Base-by-base conservation (phyloP, 2,888 invertebrate species). In the Xestia rhomboidea region DNA sequence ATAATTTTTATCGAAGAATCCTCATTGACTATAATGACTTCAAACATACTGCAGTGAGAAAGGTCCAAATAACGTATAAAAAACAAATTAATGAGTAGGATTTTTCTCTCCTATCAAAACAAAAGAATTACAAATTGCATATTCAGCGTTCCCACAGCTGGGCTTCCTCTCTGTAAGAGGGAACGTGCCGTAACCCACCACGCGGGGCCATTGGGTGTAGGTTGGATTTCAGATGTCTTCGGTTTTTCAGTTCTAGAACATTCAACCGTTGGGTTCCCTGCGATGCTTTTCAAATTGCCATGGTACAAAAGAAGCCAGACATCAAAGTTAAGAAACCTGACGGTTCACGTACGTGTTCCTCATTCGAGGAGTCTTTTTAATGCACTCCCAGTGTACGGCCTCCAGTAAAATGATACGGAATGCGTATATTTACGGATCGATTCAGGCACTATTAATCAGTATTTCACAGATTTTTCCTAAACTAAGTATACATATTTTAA, bases 1-100 rank as follows among this genome's bases (percentile, higher is more conserved):
- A 64, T 57, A 54, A 80, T 3, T 68, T 77, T 34, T 49, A 27
- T 68, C 41, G 30, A 57, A 24, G 24, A 64, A 41, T 15, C 13
- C 5, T 7, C 3, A 24, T 30, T n/a, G 54, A 54, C 18, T 41
- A 41, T 41, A 3, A 41, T 41, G 15, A 0, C 4, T 44, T 2
- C n/a, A n/a, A 44, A 41, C 1, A 27, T 38, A 15, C 5, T 10
- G 18, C 0, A 27, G 27, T 38, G 46, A 15, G 13, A 10, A 1
- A 38, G 8, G 18, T 34, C 11, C 34, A 7, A n/a, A 18, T 24
- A 21, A 46, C 24, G 8, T 4, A n/a, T 15, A 27, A 44, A 7
- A 70, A 44, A 30, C 30, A 44, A 68, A 54, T 27, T 1, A 69
- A 27, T 21, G 4, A 11, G 2, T 3, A 62, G 62, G 2, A 34